phyloP scores from a whole-genome alignment of 2,888 invertebrate species.

The Lumbricus terrestris region DNA sequence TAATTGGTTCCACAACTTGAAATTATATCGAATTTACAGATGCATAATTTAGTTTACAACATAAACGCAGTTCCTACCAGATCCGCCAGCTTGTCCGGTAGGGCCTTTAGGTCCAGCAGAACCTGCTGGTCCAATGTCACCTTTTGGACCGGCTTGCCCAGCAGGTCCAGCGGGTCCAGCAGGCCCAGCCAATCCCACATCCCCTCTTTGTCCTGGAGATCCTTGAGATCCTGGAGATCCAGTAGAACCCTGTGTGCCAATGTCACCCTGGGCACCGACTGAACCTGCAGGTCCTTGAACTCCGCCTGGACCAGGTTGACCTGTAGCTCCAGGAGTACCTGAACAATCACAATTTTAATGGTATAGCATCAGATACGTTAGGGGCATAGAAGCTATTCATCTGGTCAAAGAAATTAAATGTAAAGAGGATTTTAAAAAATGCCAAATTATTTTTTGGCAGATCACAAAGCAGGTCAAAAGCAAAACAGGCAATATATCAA shows the following conservation, averaged over 20 bases:
- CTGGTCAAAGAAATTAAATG: too few relatives aligned
- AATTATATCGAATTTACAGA: not conserved
- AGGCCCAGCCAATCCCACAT: conserved; percentile 20
- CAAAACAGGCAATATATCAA: too few relatives aligned
- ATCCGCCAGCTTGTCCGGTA: not conserved
- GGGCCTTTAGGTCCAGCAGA: conserved; percentile 17
- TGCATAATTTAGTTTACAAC: not conserved
- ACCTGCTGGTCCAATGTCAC: conserved; percentile 31
- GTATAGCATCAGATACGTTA: too few relatives aligned
- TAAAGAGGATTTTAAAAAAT: too few relatives aligned
- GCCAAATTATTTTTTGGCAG: too few relatives aligned
- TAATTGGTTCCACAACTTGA: not conserved
- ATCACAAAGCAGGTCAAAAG: too few relatives aligned
- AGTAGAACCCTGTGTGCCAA: conserved; percentile 25
- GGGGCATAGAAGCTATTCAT: too few relatives aligned
- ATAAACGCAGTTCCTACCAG: not conserved
- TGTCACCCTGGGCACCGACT: conserved; percentile 32
- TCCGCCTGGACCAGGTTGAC: conserved; percentile 29
- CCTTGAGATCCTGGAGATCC: conserved; percentile 25
- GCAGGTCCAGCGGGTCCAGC: conserved; percentile 32
- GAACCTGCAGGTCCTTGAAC: conserved; percentile 25
- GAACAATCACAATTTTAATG: not conserved
- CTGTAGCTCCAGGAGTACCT: conserved; percentile 28
- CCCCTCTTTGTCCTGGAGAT: conserved; percentile 21
- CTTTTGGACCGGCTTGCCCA: conserved; percentile 34